These are phyloP conservation scores for Andrena bucephala DNA, from an alignment of 2,888 invertebrate genomes.

Conservation along the genomic window DNA sequence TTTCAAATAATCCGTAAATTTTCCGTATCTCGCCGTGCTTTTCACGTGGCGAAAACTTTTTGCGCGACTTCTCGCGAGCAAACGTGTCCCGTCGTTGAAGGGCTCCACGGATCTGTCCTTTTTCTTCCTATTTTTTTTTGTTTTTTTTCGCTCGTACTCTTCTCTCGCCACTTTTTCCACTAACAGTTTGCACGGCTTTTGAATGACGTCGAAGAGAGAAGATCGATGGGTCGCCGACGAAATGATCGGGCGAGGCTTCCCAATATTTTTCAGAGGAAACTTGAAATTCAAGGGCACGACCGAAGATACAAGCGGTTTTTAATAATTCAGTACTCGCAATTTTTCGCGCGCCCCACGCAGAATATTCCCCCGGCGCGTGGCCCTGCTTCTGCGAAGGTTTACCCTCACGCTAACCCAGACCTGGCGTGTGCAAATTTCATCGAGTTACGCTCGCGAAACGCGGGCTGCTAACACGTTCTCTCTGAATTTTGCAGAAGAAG, in stretches of 20 bases:
- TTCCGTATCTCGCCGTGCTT: not conserved
- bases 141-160: conserved; percentile 10
- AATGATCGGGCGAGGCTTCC: conserved; percentile 14
- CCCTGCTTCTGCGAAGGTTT: conserved; percentile 63
- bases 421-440: conserved; percentile 61
- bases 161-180: conserved; percentile 46
- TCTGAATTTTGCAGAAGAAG: conserved; percentile 91
- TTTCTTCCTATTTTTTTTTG: not conserved
- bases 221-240: conserved; percentile 17
- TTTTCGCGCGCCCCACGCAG: not conserved
- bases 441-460: not conserved
- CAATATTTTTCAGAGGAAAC: conserved; percentile 13
- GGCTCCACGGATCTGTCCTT: not conserved
- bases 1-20: not conserved
- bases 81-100: not conserved
- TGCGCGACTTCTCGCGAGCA: not conserved
- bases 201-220: conserved; percentile 48
- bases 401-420: conserved; percentile 57
- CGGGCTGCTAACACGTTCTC: conserved; percentile 58
- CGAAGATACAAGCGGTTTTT: not conserved
- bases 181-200: conserved; percentile 69
- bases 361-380: conserved; percentile 5
- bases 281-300: not conserved
- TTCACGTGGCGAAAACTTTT: not conserved
- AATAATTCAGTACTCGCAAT: conserved; percentile 1